Evolutionary conservation across 1,140 invertebrate genomes (phyloP).

Genomic region (Andrena cerasifolii): DNA sequence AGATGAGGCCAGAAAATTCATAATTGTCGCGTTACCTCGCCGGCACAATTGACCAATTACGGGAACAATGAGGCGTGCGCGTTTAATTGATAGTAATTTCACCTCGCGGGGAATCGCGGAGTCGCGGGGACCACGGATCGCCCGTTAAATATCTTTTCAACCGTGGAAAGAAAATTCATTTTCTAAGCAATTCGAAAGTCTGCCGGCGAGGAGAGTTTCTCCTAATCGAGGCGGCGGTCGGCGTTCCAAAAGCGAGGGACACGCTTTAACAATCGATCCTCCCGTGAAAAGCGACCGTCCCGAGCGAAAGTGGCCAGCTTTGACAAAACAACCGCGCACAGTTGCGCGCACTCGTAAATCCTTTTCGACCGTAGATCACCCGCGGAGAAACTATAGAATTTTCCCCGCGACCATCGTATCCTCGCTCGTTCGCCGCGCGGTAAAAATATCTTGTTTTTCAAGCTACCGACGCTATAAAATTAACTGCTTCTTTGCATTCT

Average conservation of each 20-base stretch:
- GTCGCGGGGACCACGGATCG: neutral
- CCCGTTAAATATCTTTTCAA: conserved; percentile 15
- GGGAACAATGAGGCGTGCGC: neutral
- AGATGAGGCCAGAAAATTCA: neutral
- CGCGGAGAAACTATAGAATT: neutral
- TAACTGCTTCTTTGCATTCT: conserved; percentile 10
- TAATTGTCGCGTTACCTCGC: neutral
- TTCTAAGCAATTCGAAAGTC: conserved; percentile 51
- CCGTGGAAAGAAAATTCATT: conserved; percentile 43
- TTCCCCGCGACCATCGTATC: no score
- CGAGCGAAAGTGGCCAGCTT: conserved; percentile 1
- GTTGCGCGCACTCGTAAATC: conserved; percentile 11
- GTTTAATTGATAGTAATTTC: conserved; percentile 47
- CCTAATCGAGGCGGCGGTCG: conserved; percentile 22
- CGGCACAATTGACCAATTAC: conserved; percentile 19
- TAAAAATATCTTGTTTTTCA: no score
- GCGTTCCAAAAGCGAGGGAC: conserved; percentile 8
- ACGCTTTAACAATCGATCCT: conserved; percentile 18
- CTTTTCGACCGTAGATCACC: neutral
- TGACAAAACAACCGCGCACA: neutral
- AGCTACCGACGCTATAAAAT: neutral
- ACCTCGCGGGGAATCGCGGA: neutral
- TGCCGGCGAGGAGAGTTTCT: conserved; percentile 16
- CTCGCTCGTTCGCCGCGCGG: no score
- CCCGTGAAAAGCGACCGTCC: neutral